A percentile compares a stretch with the other conserved stretches of the same genome.
Evolutionary conservation across 2,888 invertebrate species (phyloP).

Genomic region (Sipunculus nudus): DNA sequence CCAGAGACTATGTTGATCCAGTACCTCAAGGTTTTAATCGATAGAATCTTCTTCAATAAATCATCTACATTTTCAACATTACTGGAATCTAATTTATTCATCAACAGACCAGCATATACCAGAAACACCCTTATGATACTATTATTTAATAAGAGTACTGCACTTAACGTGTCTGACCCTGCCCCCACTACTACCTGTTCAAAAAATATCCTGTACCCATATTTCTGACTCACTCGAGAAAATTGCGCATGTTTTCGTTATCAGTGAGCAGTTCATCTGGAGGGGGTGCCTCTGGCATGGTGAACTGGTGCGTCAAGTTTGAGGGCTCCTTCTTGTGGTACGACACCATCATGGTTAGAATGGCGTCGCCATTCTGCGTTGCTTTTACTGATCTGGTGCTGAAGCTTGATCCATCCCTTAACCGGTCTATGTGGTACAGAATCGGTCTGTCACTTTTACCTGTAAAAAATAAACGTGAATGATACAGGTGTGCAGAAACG

Average conservation of each 20-base stretch:
- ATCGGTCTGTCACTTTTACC: conserved; percentile 59
- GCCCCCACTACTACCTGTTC: too few relatives aligned
- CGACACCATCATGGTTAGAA: conserved; percentile 64
- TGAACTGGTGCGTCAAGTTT: conserved; percentile 58
- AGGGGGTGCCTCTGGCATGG: conserved; percentile 65
- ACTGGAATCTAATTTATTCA: too few relatives aligned
- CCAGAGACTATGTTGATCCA: too few relatives aligned
- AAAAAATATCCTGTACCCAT: too few relatives aligned
- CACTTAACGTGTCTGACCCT: too few relatives aligned
- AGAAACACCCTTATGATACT: too few relatives aligned
- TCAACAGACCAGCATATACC: too few relatives aligned
- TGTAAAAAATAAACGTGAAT: conserved; percentile 18
- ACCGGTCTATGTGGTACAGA: conserved; percentile 65
- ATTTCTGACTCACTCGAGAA: conserved; percentile 48
- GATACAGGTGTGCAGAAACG: not conserved
- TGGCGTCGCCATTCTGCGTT: conserved; percentile 63
- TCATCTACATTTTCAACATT: too few relatives aligned
- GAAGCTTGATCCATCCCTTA: conserved; percentile 66
- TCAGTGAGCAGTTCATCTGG: conserved; percentile 57
- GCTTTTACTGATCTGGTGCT: conserved; percentile 65
- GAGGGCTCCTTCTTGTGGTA: conserved; percentile 58
- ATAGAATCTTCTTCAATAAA: too few relatives aligned
- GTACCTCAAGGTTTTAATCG: too few relatives aligned
- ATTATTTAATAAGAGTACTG: too few relatives aligned
- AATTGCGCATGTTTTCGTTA: conserved; percentile 41